Conservation (phyloP, 2,888 invertebrate genomes). For the Cerastis leucographa region DNA sequence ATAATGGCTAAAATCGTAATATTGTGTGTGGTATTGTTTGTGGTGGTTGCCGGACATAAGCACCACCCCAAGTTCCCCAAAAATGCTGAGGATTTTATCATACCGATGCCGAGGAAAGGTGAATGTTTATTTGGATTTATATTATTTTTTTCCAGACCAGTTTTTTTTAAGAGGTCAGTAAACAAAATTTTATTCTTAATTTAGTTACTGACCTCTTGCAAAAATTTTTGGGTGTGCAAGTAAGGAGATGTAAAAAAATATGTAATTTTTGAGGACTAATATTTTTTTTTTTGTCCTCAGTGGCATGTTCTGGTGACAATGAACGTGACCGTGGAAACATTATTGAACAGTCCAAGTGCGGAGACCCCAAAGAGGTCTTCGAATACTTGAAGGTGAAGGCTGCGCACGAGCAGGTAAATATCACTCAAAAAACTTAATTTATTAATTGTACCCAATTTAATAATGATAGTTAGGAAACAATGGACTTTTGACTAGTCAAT, state of each 20-base stretch:
- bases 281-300: slow-evolving; percentile 73
- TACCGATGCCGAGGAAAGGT: slow-evolving; percentile 80
- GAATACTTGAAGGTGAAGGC: slow-evolving; percentile 78
- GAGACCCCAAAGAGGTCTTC: slow-evolving; percentile 85
- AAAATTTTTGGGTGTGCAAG: no score
- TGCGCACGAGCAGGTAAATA: slow-evolving; percentile 82
- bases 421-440: slow-evolving; percentile 16
- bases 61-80: slow-evolving; percentile 84
- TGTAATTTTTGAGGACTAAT: background rate
- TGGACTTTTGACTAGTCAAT: slow-evolving; percentile 11
- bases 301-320: slow-evolving; percentile 79
- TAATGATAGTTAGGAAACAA: background rate
- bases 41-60: slow-evolving; percentile 76
- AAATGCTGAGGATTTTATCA: slow-evolving; percentile 67
- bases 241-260: no score
- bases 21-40: slow-evolving; percentile 77
- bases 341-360: slow-evolving; percentile 84
- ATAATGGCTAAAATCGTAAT: slow-evolving; percentile 82
- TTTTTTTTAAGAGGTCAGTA: no score
- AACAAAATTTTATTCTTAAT: no score
- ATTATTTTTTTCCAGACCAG: background rate
- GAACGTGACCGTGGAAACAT: slow-evolving; percentile 78
- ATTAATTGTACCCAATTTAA: slow-evolving; percentile 14
- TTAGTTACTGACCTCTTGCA: accelerated
- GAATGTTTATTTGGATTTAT: slow-evolving; percentile 57